These are phyloP conservation scores for Tretioscincus oriximinensis DNA, from an alignment of 2,113 vertebrate species.

Conservation along the genomic window DNA sequence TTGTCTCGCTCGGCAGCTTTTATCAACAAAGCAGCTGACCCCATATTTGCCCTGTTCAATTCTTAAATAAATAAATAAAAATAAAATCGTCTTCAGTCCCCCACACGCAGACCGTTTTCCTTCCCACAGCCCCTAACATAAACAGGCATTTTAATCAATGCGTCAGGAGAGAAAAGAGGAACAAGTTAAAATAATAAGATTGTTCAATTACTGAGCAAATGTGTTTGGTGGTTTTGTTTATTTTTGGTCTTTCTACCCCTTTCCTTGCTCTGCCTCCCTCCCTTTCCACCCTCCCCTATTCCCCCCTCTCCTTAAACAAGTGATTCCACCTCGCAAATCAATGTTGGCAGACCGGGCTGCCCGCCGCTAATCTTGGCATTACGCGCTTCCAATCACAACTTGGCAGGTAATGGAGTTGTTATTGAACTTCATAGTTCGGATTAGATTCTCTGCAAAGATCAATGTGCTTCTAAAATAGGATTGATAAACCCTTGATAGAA, in stretches of 20 bases:
- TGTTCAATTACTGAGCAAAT: constrained; percentile 95
- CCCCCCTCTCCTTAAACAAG: constrained; percentile 73
- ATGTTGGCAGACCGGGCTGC: constrained; percentile 97
- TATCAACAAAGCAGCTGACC: not conserved
- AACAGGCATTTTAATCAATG: constrained; percentile 91
- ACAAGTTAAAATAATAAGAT: constrained; percentile 79
- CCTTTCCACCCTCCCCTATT: not conserved
- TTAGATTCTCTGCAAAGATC: constrained; percentile 98
- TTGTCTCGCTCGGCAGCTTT: not conserved
- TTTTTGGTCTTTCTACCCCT: constrained; percentile 68
- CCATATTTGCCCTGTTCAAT: no score
- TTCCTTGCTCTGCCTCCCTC: not conserved
- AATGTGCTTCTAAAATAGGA: constrained; percentile 96
- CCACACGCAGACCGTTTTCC: constrained; percentile 59
- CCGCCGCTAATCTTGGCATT: constrained; percentile 98
- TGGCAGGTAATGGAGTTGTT: constrained; percentile 98
- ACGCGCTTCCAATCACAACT: constrained; percentile 96
- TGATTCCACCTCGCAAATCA: constrained; percentile 98
- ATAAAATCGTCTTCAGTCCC: constrained; percentile 62
- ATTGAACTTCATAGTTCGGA: constrained; percentile 99
- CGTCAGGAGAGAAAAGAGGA: constrained; percentile 69
- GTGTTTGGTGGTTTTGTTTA: constrained; percentile 74
- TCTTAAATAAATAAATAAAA: constrained; percentile 61
- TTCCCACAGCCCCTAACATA: constrained; percentile 86
- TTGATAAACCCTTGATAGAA: constrained; percentile 98